Evolutionary conservation across 2,797 vertebrate genomes (phyloP), one percentile per base, ranked within the genome.

Genomic region (Crax fasciolata): DNA sequence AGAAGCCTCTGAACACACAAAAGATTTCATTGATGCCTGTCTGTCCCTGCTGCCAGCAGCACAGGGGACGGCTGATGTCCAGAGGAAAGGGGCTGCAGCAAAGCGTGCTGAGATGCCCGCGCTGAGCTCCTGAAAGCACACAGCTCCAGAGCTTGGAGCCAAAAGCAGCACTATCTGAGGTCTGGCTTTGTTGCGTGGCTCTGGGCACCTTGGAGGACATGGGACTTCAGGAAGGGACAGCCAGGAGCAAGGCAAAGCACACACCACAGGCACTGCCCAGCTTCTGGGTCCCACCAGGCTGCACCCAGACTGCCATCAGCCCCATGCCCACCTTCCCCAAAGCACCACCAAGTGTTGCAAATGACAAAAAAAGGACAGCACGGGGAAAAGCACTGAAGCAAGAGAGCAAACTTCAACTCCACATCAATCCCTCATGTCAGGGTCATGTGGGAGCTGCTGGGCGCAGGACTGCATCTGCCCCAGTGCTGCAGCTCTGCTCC

Each of bases 91-190:
- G 19, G 38, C 4, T 30, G 25, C 2, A 61, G 39, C n/a, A 30
- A 62, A 76, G 14, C 0, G 0, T 61, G 57, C 19, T 57, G 78
- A 93, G 48, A 13, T 49, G 18, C 6, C 7, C 1, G 1, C 51
- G 46, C 38, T 76, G 38, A 66, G 1, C 52, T 63, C n/a, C 75
- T 35, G 25, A 20, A 62, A 62, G 17, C 1, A 1, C 23, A 10
- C 3, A 84, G 43, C 18, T 15, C 30, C 1, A 0, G 74, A 11
- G 11, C 30, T 59, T 16, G 39, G 67, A 58, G 44, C 13, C 28
- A 51, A 76, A 61, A 20, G 52, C 30, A 73, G 59, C 77, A 52
- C 13, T 20, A 70, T 57, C 24, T 19, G 57, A 46, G 61, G 24
- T 61, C n/a, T 35, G 24, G 16, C 27, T 79, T 78, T 58, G 23